These are phyloP conservation scores for Gnathonemus longibarbis DNA, from an alignment of 2,113 vertebrate species.

Conservation along the genomic window DNA sequence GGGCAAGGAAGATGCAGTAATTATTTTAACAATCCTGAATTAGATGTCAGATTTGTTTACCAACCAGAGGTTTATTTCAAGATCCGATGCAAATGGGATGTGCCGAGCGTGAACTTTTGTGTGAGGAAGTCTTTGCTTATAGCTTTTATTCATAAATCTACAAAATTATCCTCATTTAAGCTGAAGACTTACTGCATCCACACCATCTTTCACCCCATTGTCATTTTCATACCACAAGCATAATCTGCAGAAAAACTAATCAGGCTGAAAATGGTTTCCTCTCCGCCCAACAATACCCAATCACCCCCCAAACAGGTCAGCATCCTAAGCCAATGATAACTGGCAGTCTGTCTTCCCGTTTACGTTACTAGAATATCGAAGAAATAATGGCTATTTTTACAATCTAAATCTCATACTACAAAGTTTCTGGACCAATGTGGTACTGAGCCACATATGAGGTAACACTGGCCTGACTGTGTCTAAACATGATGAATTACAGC, in stretches of 20 bases:
- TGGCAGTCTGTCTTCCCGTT: background rate
- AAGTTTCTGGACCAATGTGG: background rate
- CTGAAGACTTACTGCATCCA: background rate
- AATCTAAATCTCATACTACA: background rate
- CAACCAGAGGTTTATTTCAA: background rate
- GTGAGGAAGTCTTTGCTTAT: background rate
- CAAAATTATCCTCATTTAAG: background rate
- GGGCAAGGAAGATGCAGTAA: background rate
- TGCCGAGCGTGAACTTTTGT: background rate
- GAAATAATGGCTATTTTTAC: background rate
- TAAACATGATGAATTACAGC: background rate
- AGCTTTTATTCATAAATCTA: background rate
- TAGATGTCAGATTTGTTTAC: background rate
- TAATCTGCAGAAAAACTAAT: background rate
- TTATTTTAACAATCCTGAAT: background rate
- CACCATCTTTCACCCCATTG: background rate
- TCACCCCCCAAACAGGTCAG: background rate
- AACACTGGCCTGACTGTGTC: background rate
- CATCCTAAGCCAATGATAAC: background rate
- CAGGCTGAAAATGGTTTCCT: background rate
- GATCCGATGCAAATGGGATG: background rate
- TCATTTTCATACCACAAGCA: background rate
- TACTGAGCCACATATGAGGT: background rate
- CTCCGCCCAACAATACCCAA: background rate
- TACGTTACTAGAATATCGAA: background rate